Conservation (phyloP, 1,140 invertebrate genomes). For the Drosophila erecta region DNA sequence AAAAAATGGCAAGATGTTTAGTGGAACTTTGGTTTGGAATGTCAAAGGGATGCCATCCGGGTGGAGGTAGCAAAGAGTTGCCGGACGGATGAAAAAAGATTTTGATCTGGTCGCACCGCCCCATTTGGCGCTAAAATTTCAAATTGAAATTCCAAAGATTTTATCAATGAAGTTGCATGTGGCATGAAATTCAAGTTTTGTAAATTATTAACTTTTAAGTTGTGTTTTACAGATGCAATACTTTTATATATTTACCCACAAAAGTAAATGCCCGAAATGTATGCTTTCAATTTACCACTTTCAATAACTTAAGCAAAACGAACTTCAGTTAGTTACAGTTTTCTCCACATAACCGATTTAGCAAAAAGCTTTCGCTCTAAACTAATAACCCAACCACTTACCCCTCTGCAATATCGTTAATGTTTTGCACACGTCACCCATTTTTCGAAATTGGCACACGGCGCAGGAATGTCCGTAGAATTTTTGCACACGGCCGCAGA, state of each 20-base stretch:
- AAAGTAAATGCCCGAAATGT: not conserved
- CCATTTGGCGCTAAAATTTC: not conserved
- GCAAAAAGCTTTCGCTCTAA: constrained; percentile 39
- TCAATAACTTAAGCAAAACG: not conserved
- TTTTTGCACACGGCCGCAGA: constrained; percentile 70
- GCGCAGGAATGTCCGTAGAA: constrained; percentile 58
- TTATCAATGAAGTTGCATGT: no score
- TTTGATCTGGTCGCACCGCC: not conserved
- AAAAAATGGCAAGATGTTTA: constrained; percentile 48
- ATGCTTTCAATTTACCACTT: not conserved
- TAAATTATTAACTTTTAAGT: no score
- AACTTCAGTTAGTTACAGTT: not conserved
- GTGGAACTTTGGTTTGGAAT: not conserved
- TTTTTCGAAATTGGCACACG: constrained; percentile 69
- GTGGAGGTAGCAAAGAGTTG: not conserved
- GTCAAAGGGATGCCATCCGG: not conserved
- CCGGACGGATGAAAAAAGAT: not conserved
- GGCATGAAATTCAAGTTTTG: no score
- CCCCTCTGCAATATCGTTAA: constrained; percentile 53
- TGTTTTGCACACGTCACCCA: constrained; percentile 62
- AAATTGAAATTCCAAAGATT: no score
- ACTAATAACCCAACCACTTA: constrained; percentile 54
- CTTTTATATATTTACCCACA: no score
- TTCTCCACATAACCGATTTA: not conserved
- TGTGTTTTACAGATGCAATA: no score